phyloP scores from a whole-genome alignment of 64 coral and sea anemone genomes.

The Montipora capricornis region DNA sequence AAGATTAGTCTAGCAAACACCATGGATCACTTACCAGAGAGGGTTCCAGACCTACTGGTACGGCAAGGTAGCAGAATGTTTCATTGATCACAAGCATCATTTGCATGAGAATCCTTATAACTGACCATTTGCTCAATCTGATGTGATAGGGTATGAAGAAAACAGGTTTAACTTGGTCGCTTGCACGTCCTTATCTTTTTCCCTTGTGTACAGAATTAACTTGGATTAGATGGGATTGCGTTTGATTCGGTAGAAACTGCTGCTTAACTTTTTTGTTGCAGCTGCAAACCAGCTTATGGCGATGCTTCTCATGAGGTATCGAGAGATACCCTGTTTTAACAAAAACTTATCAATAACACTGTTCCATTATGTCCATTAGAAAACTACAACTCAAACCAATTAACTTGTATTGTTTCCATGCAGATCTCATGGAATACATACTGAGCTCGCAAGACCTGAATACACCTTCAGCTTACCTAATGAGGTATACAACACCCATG shows the following conservation, averaged over 20 bases:
- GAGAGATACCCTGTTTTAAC: no score
- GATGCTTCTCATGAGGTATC: no score
- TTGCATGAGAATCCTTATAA: not conserved
- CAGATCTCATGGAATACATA: conserved; percentile 93
- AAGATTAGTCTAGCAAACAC: conserved; percentile 89
- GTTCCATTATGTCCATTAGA: no score
- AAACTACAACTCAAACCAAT: no score
- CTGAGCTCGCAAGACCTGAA: conserved; percentile 86
- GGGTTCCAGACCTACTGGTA: conserved; percentile 84
- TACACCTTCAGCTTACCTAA: conserved; percentile 78
- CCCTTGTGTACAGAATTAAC: no score
- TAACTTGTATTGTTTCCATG: not conserved
- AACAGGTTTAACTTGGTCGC: no score
- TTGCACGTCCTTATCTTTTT: no score
- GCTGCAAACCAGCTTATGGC: no score
- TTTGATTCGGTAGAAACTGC: not conserved
- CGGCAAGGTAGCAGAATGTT: conserved; percentile 67
- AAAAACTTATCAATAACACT: no score
- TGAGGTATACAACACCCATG: conserved; percentile 83
- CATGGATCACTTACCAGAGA: conserved; percentile 89
- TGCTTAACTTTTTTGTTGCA: not conserved
- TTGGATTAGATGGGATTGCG: no score
- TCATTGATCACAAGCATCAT: not conserved
- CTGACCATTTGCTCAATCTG: no score
- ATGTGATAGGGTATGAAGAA: no score